phyloP scores from a whole-genome alignment of 2,888 invertebrate species.

The Ypsolopha scabrella region DNA sequence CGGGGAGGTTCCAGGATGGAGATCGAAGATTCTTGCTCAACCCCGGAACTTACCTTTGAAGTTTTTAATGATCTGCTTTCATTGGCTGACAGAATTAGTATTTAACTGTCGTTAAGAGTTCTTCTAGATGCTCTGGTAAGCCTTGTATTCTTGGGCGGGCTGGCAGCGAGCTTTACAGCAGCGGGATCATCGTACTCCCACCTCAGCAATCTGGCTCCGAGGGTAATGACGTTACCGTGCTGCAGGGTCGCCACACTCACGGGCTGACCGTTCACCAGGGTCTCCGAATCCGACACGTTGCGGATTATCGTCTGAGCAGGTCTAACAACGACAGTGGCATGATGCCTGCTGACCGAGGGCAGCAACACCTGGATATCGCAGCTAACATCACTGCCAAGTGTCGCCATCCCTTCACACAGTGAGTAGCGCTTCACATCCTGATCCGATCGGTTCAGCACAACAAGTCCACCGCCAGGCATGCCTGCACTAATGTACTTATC shows the following conservation, averaged over 20 bases:
- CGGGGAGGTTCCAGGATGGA: no score
- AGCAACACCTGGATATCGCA: conserved; percentile 50
- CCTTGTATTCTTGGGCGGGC: conserved; percentile 19
- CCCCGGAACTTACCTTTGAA: not conserved
- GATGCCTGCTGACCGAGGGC: conserved; percentile 39
- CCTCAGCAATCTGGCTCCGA: conserved; percentile 45
- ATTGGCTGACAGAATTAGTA: conserved; percentile 17
- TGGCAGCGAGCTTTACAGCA: not conserved
- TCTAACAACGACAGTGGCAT: conserved; percentile 51
- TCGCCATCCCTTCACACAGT: conserved; percentile 38
- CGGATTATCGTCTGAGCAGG: conserved; percentile 54
- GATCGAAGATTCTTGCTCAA: no score
- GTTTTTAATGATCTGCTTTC: not conserved
- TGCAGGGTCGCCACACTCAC: conserved; percentile 49
- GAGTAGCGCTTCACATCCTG: conserved; percentile 40
- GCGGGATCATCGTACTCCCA: conserved; percentile 45
- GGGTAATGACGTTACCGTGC: conserved; percentile 47
- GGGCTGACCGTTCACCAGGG: conserved; percentile 45
- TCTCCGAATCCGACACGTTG: conserved; percentile 44
- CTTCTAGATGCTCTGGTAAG: conserved; percentile 29
- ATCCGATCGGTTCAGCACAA: conserved; percentile 49
- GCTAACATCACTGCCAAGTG: conserved; percentile 41
- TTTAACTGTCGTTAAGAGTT: conserved; percentile 36
- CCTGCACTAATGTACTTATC: not conserved
- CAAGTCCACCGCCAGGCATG: conserved; percentile 40